Percentiles rank a stretch among this genome's conserved stretches.
Evolutionary conservation across 2,888 invertebrate species (phyloP).

Genomic region (Philonicus albiceps): DNA sequence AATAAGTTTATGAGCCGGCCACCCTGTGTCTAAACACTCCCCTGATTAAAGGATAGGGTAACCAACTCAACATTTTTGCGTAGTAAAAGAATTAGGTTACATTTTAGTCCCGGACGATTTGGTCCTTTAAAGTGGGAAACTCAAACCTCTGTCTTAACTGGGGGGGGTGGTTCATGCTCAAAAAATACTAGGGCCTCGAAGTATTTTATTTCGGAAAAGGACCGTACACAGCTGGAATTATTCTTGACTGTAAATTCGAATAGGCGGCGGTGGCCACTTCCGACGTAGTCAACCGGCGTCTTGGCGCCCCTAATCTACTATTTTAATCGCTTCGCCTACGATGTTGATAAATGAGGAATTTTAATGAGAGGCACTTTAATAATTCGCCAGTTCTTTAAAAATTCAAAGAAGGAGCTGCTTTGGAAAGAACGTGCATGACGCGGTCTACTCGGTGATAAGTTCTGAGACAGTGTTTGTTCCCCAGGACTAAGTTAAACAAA

Average conservation of each 20-base stretch:
- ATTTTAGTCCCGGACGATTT: background rate
- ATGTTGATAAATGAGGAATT: slow-evolving; percentile 8
- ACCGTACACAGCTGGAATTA: background rate
- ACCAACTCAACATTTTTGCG: background rate
- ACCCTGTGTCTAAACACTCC: background rate
- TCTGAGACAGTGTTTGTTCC: slow-evolving; percentile 26
- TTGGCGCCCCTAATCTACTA: background rate
- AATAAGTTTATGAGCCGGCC: background rate
- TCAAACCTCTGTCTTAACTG: background rate
- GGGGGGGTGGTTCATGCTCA: background rate
- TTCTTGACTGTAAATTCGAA: background rate
- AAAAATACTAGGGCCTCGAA: background rate
- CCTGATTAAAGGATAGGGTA: background rate
- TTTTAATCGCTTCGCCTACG: background rate
- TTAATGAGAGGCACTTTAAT: slow-evolving; percentile 23
- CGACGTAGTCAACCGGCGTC: background rate
- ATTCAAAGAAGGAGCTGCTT: background rate
- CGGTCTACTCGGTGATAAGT: slow-evolving; percentile 16
- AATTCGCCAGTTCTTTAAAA: background rate
- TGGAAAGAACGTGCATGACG: background rate
- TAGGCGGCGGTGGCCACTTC: background rate
- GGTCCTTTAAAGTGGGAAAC: background rate
- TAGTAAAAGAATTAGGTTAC: background rate
- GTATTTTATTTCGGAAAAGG: background rate
- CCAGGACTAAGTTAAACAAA: slow-evolving; percentile 35